These are phyloP conservation scores for Lasius fuliginosus DNA, from an alignment of 2,888 invertebrate genomes.

Conservation along the genomic window DNA sequence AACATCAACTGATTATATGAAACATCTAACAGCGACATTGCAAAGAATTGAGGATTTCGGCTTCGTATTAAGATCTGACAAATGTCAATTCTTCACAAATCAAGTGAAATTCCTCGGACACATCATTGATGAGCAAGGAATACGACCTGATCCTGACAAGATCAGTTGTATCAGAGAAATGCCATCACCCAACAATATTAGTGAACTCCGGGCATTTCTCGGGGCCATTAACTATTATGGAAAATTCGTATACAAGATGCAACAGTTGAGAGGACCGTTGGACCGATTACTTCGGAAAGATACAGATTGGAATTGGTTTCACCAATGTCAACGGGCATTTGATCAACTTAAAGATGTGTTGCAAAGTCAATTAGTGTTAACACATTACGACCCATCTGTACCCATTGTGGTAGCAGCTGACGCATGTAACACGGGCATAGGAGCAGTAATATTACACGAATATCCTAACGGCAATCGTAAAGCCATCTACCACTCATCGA, in stretches of 20 bases:
- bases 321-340: not conserved
- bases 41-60: not conserved
- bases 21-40: not conserved
- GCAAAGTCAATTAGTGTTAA: not conserved
- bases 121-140: not conserved
- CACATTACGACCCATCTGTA: not conserved
- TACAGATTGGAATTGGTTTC: not conserved
- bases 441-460: not conserved
- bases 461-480: too few species aligned
- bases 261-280: not conserved
- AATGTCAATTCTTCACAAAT: not conserved
- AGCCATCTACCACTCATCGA: not conserved
- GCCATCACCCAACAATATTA: not conserved
- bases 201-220: not conserved
- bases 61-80: not conserved
- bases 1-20: not conserved
- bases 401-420: not conserved
- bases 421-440: not conserved
- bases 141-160: not conserved
- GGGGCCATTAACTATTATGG: not conserved
- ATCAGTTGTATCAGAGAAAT: constrained; percentile 1
- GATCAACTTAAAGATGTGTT: not conserved
- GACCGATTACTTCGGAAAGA: not conserved
- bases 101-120: not conserved
- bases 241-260: not conserved